phyloP scores from a whole-genome alignment of 2,797 vertebrate genomes.

The Gymnocypris eckloni region DNA sequence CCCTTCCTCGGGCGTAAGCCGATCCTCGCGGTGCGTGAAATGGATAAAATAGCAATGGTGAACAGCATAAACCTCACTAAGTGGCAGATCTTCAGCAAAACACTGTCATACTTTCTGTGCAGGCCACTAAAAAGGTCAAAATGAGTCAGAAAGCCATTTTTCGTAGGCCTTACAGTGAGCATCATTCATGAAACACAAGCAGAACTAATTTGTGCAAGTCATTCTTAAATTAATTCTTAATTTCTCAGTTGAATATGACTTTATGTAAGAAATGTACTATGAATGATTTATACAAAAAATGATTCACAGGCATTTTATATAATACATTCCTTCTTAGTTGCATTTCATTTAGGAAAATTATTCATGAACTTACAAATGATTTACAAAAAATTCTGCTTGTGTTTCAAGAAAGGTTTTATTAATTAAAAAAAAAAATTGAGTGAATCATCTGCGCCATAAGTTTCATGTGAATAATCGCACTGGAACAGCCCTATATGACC shows the following conservation, averaged over 20 bases:
- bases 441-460: neutral
- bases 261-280: neutral
- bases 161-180: neutral
- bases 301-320: neutral
- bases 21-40: neutral
- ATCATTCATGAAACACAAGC: neutral
- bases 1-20: neutral
- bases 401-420: too few relatives aligned
- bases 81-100: neutral
- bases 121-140: neutral
- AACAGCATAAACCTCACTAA: neutral
- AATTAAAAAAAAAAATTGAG: neutral
- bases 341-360: neutral
- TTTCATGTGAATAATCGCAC: neutral
- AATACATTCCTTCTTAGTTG: neutral
- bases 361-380: neutral
- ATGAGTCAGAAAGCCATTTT: neutral
- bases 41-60: neutral
- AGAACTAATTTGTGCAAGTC: neutral
- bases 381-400: neutral
- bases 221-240: neutral
- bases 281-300: neutral
- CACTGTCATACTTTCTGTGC: neutral
- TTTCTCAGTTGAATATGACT: neutral
- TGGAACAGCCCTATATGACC: too few relatives aligned